Evolutionary conservation across 2,113 vertebrate species (phyloP).

Genomic region (Siphamia tubifer): DNA sequence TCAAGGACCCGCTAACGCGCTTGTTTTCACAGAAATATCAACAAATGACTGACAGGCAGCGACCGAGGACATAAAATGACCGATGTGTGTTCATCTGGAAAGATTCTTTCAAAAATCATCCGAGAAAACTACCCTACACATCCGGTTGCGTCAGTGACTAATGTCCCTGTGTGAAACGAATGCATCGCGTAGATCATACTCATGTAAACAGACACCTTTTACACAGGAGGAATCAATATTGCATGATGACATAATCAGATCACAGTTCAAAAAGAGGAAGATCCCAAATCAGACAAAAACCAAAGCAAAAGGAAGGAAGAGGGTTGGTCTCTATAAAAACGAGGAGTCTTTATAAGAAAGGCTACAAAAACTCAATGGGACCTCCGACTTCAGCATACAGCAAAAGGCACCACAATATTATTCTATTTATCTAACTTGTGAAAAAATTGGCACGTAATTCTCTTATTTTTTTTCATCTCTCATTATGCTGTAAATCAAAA

Average conservation of each 20-base stretch:
- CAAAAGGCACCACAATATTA: conserved; percentile 99
- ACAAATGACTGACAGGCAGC: conserved; percentile 58
- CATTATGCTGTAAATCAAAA: conserved; percentile 97
- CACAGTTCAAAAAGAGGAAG: conserved; percentile 85
- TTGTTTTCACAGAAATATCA: conserved; percentile 49
- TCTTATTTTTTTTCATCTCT: conserved; percentile 86
- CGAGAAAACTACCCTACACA: conserved; percentile 59
- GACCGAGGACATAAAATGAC: conserved; percentile 36
- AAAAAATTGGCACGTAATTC: conserved; percentile 98
- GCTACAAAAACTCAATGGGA: conserved; percentile 92
- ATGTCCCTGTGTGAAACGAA: conserved; percentile 72
- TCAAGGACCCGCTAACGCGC: too few relatives aligned
- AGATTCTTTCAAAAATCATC: conserved; percentile 47
- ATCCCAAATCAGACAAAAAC: conserved; percentile 80
- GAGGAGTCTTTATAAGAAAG: conserved; percentile 88
- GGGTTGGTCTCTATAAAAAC: conserved; percentile 80
- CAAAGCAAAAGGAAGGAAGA: conserved; percentile 78
- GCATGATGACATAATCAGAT: conserved; percentile 85
- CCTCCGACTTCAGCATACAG: conserved; percentile 96
- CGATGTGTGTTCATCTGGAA: conserved; percentile 37
- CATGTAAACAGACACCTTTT: conserved; percentile 84
- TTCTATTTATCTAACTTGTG: conserved; percentile 96
- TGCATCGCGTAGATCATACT: conserved; percentile 67
- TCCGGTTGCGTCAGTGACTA: conserved; percentile 61
- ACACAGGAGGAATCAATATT: conserved; percentile 84